Conservation (phyloP, 30 jellyfish, hydroid and myxozoan genomes). For the Turritopsis rubra region DNA sequence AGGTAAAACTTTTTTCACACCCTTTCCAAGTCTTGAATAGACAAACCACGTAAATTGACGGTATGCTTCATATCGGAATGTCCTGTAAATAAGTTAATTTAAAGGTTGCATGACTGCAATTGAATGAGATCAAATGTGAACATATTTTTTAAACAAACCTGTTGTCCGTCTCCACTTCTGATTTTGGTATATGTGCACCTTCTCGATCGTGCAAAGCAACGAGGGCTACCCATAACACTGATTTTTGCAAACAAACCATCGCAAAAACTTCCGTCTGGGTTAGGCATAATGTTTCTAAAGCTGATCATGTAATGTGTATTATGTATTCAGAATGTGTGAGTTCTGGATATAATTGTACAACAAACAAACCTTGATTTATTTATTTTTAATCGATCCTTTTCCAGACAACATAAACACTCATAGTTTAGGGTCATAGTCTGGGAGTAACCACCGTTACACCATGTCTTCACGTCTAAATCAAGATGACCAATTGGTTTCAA, state of each 20-base stretch:
- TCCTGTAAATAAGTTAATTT: background rate
- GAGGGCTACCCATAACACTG: too few species aligned
- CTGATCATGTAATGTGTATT: background rate
- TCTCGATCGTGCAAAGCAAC: background rate
- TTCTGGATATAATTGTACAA: too few species aligned
- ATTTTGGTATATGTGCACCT: conserved; percentile 4
- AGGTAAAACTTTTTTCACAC: background rate
- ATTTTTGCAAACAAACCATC: background rate
- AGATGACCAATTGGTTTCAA: background rate
- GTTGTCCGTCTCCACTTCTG: background rate
- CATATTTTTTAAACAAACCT: background rate
- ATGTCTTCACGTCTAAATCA: background rate
- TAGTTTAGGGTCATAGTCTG: background rate
- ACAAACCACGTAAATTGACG: background rate
- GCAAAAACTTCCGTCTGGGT: background rate
- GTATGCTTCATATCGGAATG: background rate
- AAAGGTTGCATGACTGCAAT: background rate
- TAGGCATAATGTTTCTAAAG: background rate
- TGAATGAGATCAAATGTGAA: background rate
- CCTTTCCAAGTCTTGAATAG: background rate
- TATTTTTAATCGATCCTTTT: background rate
- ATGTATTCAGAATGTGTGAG: background rate
- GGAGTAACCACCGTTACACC: background rate
- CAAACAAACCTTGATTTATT: background rate
- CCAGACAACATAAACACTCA: background rate